These are phyloP conservation scores for Malurus leucopterus DNA, from an alignment of 2,797 vertebrate genomes.

Conservation along the genomic window DNA sequence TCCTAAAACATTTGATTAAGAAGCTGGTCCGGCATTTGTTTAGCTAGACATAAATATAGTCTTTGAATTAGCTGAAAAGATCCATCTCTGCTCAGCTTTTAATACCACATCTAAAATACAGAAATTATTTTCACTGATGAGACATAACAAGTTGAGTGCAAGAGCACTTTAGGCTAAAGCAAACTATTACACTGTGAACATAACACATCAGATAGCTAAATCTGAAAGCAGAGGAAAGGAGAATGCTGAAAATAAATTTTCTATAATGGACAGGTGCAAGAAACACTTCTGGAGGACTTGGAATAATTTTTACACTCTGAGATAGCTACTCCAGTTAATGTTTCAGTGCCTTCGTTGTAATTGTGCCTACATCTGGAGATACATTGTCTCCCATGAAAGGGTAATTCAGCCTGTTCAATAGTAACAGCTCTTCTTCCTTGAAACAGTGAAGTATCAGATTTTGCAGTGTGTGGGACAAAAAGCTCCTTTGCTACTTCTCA, in stretches of 20 bases:
- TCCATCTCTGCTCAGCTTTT: not conserved
- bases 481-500: not conserved
- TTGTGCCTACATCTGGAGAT: constrained; percentile 4
- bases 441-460: constrained; percentile 52
- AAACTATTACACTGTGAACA: not conserved
- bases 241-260: not conserved
- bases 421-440: constrained; percentile 23
- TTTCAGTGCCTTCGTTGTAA: constrained; percentile 12
- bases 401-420: constrained; percentile 16
- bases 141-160: not conserved
- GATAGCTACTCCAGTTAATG: not conserved
- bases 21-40: not conserved
- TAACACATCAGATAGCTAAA: not conserved
- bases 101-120: not conserved
- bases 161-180: not conserved
- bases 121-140: not conserved
- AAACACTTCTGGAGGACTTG: not conserved
- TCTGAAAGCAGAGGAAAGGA: not conserved
- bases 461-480: constrained; percentile 29
- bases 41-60: not conserved
- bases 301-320: not conserved
- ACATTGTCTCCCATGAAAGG: constrained; percentile 24
- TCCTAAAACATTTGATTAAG: not conserved
- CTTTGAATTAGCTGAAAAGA: not conserved
- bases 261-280: not conserved